phyloP scores from a whole-genome alignment of 1,140 invertebrate genomes.

The Limonius californicus region DNA sequence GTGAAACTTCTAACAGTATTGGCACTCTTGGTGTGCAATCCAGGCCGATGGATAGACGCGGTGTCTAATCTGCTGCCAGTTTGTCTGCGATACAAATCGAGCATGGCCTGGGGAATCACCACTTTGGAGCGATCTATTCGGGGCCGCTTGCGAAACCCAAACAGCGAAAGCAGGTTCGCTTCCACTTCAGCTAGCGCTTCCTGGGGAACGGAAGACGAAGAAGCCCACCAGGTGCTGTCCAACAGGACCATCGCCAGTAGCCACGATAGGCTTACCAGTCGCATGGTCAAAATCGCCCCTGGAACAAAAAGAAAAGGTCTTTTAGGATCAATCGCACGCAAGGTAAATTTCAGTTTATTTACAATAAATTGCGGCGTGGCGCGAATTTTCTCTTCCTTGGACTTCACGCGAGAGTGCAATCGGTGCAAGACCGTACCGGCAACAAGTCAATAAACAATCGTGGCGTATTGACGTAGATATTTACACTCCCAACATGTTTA shows the following conservation, averaged over 20 bases:
- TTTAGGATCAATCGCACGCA: too few relatives aligned
- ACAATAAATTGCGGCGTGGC: too few relatives aligned
- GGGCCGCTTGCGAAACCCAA: slow-evolving; percentile 65
- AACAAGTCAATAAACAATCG: not conserved
- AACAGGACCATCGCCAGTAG: slow-evolving; percentile 12
- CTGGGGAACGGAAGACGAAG: slow-evolving; percentile 26
- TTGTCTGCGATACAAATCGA: slow-evolving; percentile 69
- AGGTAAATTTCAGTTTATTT: too few relatives aligned
- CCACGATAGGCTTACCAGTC: slow-evolving; percentile 14
- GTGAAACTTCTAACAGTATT: slow-evolving; percentile 84
- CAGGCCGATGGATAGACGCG: slow-evolving; percentile 63
- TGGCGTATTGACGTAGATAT: not conserved
- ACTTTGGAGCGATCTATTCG: slow-evolving; percentile 51
- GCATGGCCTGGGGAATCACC: slow-evolving; percentile 72
- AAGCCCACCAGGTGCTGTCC: slow-evolving; percentile 26
- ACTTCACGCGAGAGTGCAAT: slow-evolving; percentile 1
- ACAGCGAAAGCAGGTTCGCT: slow-evolving; percentile 65
- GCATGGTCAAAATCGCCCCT: slow-evolving; percentile 14
- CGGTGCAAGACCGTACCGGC: not conserved
- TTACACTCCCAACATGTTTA: slow-evolving; percentile 1
- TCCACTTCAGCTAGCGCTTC: slow-evolving; percentile 52
- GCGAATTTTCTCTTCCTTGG: slow-evolving; percentile 1
- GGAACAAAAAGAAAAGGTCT: not conserved
- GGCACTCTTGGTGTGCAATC: slow-evolving; percentile 63
- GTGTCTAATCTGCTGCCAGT: slow-evolving; percentile 55